These are phyloP conservation scores for Mimas tiliae DNA, from an alignment of 2,888 invertebrate genomes.

Conservation along the genomic window DNA sequence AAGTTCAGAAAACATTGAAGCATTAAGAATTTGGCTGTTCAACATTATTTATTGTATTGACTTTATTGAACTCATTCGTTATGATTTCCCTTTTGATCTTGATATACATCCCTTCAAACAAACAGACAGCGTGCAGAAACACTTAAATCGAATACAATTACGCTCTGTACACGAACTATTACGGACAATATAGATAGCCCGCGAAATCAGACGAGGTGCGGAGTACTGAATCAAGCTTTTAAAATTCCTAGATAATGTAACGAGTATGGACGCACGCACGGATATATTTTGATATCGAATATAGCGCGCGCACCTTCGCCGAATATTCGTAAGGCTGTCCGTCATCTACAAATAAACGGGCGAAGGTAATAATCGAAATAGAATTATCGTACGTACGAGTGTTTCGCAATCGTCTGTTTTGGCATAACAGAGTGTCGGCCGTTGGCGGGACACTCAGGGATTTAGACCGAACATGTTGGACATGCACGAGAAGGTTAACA, in stretches of 20 bases:
- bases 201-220: conserved; percentile 35
- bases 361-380: conserved; percentile 84
- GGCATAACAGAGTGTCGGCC: conserved; percentile 63
- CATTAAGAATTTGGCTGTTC: neutral
- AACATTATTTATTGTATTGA: neutral
- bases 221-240: conserved; percentile 72
- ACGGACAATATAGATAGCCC: conserved; percentile 16
- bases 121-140: neutral
- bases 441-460: conserved; percentile 62
- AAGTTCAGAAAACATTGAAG: neutral
- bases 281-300: conserved; percentile 51
- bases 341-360: conserved; percentile 81
- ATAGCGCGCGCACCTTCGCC: conserved; percentile 50
- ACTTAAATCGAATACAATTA: conserved; percentile 12
- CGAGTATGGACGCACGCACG: conserved; percentile 54
- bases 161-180: conserved; percentile 10
- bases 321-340: conserved; percentile 70
- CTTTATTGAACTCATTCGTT: neutral
- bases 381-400: conserved; percentile 73
- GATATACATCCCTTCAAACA: neutral
- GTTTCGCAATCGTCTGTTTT: conserved; percentile 76
- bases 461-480: conserved; percentile 50
- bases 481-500: conserved; percentile 33
- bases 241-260: conserved; percentile 81
- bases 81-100: conserved; percentile 6